These are phyloP conservation scores for Macrostomum lignano DNA, from an alignment of 1,140 invertebrate species.

Conservation along the genomic window DNA sequence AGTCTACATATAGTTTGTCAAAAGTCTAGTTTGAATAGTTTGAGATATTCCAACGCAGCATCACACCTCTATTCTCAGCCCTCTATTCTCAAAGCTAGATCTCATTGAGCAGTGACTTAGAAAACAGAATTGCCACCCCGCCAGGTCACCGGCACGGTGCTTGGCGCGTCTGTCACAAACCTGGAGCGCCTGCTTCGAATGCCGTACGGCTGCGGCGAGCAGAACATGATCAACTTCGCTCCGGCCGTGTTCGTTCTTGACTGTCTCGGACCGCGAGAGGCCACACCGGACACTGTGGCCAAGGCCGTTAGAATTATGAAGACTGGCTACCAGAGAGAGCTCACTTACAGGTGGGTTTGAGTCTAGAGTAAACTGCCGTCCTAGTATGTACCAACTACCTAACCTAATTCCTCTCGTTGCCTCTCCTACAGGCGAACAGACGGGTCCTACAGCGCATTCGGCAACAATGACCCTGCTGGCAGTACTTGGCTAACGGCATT, in stretches of 20 bases:
- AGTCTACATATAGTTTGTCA: too few species aligned
- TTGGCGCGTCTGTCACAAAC: conserved; percentile 7
- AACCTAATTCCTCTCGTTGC: too few species aligned
- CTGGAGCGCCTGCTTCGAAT: conserved; percentile 36
- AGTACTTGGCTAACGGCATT: conserved; percentile 78
- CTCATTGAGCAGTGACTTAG: neutral
- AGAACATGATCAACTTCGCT: too few species aligned
- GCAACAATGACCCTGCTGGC: conserved; percentile 40
- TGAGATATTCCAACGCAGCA: too few species aligned
- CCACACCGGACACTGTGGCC: conserved; percentile 36
- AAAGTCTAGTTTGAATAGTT: too few species aligned
- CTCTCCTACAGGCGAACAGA: conserved; percentile 52
- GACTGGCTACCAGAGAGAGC: conserved; percentile 43
- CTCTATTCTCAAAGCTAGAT: too few species aligned
- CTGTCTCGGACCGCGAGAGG: conserved; percentile 32
- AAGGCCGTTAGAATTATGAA: conserved; percentile 40
- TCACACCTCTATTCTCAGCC: too few species aligned
- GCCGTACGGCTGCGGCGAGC: conserved; percentile 58
- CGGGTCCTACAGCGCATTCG: conserved; percentile 68
- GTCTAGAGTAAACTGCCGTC: too few species aligned
- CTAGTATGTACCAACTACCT: too few species aligned
- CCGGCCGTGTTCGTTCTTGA: conserved; percentile 51
- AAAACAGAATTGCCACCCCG: too few species aligned
- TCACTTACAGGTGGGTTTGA: conserved; percentile 69
- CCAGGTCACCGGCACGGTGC: too few species aligned